Evolutionary conservation across 2,888 invertebrate genomes (phyloP), one percentile per base, ranked within the genome.

Genomic region (Melikaiella ostensackeni): DNA sequence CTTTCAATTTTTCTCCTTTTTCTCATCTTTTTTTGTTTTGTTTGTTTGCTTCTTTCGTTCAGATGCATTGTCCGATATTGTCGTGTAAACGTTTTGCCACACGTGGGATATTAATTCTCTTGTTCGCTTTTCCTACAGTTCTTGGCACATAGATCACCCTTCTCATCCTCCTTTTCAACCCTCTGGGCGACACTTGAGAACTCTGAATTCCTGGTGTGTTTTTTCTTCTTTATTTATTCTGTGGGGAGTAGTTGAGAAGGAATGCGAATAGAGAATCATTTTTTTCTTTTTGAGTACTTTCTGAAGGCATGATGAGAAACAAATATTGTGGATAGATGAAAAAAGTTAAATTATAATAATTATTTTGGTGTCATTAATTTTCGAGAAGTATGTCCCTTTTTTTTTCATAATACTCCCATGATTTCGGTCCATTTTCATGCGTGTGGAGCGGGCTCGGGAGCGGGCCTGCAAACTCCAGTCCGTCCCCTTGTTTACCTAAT

Each of bases 1-100:
- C 50, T 64, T 77, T 77, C 64, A 77, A 77, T 33, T 59, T 38
- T 77, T 21, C 42, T 61, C 9, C 30, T 55, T 55, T 55, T 57
- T 75, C 50, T 75, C 50, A 4, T 16, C 57, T 13, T 21, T 59
- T 46, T 9, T 13, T 11, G 11, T 38, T 1, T 38, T 27, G 57
- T 77, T n/a, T 74, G n/a, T 50, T 55, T 74, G 24, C 55, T 64
- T 74, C 74, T 38, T 46, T 21, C 33, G 62, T 66, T 78, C 21
- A 66, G 24, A 42, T 38, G 55, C 46, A 63, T 74, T 64, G 63
- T 64, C 42, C 63, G 62, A 62, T 62, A 74, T 30, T 76, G 75
- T 75, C 33, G n/a, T 55, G 11, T 50, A 30, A 46, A 46, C 66
- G 42, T 30, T 38, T 50, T 70, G n/a, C n/a, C 30, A 50, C 27